These are phyloP conservation scores for Cephus runcator DNA, from an alignment of 2,888 invertebrate species.

Conservation along the genomic window DNA sequence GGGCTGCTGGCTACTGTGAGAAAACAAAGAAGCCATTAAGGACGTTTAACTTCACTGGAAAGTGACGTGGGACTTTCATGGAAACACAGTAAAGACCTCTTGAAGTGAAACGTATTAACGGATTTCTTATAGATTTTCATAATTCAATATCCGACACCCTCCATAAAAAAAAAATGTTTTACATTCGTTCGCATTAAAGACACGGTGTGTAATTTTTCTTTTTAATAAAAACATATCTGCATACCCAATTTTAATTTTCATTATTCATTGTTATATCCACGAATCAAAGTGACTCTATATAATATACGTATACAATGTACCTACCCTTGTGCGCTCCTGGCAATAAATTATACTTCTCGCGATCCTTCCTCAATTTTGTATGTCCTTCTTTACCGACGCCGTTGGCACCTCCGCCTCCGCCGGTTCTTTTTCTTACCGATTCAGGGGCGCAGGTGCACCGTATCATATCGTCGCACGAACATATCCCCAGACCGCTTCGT, in stretches of 20 bases:
- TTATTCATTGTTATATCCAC: background rate
- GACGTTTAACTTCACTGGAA: background rate
- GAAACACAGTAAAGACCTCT: no score
- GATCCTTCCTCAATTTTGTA: conserved; percentile 39
- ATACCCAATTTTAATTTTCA: background rate
- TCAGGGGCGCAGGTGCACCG: conserved; percentile 66
- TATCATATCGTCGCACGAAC: conserved; percentile 65
- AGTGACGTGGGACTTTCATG: no score
- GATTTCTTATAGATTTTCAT: no score
- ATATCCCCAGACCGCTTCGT: conserved; percentile 66
- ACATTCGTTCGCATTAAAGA: no score
- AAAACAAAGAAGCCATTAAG: background rate
- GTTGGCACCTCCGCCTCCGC: conserved; percentile 9
- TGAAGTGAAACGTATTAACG: no score
- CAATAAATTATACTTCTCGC: conserved; percentile 37
- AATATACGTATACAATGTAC: background rate
- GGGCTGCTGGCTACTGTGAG: conserved; percentile 44
- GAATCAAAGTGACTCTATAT: no score
- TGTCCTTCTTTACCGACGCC: conserved; percentile 32
- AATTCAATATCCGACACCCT: no score
- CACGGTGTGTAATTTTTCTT: no score
- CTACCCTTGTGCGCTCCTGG: conserved; percentile 54
- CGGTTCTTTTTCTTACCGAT: conserved; percentile 29
- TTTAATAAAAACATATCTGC: no score
- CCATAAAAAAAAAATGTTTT: no score